Evolutionary conservation across 2,888 invertebrate species (phyloP).

Genomic region (Norana najaformis): DNA sequence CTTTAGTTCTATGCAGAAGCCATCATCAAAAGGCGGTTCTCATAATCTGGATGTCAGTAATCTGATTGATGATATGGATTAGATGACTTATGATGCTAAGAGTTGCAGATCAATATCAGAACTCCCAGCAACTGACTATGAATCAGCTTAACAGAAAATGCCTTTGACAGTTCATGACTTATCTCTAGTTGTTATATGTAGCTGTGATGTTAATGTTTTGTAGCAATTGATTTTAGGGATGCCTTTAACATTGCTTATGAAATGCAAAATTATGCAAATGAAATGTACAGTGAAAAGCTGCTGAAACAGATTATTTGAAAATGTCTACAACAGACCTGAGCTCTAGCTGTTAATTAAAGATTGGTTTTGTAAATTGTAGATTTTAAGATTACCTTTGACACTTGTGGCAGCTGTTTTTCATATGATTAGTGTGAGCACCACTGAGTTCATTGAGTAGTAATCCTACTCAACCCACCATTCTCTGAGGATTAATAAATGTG

Average conservation of each 20-base stretch:
- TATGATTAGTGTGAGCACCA: background rate
- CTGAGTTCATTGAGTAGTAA: too few relatives aligned
- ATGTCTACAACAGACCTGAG: background rate
- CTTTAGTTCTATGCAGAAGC: background rate
- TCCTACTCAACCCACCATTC: too few relatives aligned
- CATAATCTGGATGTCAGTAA: slow-evolving; percentile 18
- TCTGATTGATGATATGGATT: slow-evolving; percentile 21
- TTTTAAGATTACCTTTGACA: background rate
- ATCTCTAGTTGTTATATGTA: background rate
- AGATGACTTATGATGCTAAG: background rate
- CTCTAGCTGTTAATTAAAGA: background rate
- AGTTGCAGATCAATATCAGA: background rate
- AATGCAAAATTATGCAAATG: background rate
- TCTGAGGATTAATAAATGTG: too few relatives aligned
- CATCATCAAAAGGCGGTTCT: slow-evolving; percentile 2
- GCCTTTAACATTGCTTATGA: background rate
- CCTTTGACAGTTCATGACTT: background rate
- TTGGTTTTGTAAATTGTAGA: background rate
- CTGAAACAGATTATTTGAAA: background rate
- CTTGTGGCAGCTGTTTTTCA: too few relatives aligned
- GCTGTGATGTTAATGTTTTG: background rate
- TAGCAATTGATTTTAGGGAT: background rate
- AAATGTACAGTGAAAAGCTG: background rate
- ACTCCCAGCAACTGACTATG: background rate
- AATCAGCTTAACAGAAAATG: background rate